Evolutionary conservation across 1,140 invertebrate genomes (phyloP), one percentile per base, ranked within the genome.

Genomic region (Zaprionus ornatus): DNA sequence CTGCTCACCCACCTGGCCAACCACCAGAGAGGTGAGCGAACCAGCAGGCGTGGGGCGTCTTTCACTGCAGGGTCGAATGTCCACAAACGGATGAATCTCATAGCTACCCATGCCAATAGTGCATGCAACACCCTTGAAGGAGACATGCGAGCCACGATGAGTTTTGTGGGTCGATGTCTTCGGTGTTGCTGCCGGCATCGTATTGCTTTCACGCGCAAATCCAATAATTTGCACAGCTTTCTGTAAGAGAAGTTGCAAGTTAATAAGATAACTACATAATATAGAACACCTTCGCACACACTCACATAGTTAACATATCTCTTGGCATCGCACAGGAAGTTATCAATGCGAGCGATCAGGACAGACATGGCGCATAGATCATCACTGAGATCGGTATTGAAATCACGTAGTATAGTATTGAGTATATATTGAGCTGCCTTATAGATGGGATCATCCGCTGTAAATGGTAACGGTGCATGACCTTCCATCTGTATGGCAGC

Each of bases 81-180:
- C 91, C 10, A 92, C 79, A 48, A 92, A 85, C 40, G 91, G 91
- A 84, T 92, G 77, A 9, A 92, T 92, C 48, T 87, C 85, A 60
- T 91, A 92, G 66, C 91, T 92, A 27, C 82, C 82, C 40, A 86
- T 72, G 19, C 91, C 91, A 70, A 92, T 92, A 35, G 88, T 90
- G 61, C 74, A 74, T 15, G 85, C 81, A 17, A 85, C 62, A 0
- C 80, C 80, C 21, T 59, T 88, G 19, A 92, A 92, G 0, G 91
- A 91, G 1, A 92, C 91, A 45, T 90, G 86, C 4, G 85, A 90
- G 17, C 64, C 75, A 1, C 85, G 86, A 27, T 80, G 61, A 55
- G 74, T 90, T 27, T 54, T 73, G 7, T 50, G 42, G 13, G 4
- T 9, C 10, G 69, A 25, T 9, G 10, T 37, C 32, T 42, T 68